phyloP scores from a whole-genome alignment of 2,797 vertebrate genomes.

The Dipus sagitta region DNA sequence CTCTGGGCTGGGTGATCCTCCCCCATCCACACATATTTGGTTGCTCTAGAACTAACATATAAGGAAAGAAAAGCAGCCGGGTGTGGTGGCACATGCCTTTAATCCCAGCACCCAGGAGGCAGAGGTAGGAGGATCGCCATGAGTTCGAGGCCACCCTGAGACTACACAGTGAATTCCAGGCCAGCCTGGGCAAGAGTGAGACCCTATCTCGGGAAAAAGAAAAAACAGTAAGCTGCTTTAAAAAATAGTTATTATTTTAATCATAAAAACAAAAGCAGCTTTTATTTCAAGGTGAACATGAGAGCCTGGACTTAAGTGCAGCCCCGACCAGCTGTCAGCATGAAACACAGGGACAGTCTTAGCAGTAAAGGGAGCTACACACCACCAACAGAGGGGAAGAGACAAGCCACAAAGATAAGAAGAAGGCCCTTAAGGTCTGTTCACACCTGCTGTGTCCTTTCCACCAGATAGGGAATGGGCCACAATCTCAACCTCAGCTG shows the following conservation, averaged over 20 bases:
- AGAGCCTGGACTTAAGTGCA: not conserved
- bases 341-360: rapidly evolving
- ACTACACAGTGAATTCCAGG: no score
- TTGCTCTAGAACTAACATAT: not conserved
- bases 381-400: not conserved
- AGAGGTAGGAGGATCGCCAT: no score
- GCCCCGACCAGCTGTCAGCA: not conserved
- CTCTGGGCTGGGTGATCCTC: not conserved
- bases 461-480: not conserved
- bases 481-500: not conserved
- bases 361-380: no score
- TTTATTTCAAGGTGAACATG: not conserved
- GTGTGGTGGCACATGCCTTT: no score
- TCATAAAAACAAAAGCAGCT: not conserved
- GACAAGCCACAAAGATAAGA: not conserved
- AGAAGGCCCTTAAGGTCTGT: no score
- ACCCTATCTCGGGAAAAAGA: not conserved
- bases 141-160: no score
- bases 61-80: no score
- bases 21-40: not conserved
- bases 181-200: no score
- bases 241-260: no score
- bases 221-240: not conserved
- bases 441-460: no score
- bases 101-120: no score